Evolutionary conservation across 2,797 vertebrate species (phyloP).

Genomic region (Megaceryle alcyon): DNA sequence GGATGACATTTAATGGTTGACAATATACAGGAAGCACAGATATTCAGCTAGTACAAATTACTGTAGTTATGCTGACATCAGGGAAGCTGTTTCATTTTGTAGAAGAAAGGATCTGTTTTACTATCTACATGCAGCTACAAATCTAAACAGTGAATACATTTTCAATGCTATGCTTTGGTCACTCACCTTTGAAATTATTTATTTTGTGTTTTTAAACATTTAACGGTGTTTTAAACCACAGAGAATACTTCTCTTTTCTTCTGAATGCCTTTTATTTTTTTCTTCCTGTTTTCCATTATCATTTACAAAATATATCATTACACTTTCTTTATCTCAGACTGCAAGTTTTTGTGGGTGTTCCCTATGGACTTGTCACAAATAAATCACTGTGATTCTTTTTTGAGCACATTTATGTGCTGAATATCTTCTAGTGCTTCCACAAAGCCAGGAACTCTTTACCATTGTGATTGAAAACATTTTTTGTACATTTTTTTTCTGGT

Average conservation of each 20-base stretch:
- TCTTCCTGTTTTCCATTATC: not conserved
- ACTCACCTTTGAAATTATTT: not conserved
- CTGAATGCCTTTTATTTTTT: not conserved
- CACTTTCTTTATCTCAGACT: not conserved
- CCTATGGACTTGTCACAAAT: not conserved
- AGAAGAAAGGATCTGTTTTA: not conserved
- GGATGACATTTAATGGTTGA: conserved; percentile 6
- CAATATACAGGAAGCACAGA: not conserved
- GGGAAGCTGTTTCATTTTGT: not conserved
- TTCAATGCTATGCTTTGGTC: not conserved
- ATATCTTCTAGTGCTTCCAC: not conserved
- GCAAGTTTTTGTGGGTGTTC: not conserved
- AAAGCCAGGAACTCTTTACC: not conserved
- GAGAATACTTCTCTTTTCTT: not conserved
- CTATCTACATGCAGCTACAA: not conserved
- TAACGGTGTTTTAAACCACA: not conserved
- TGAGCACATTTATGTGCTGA: not conserved
- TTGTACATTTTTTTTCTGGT: not conserved
- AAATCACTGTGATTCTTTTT: conserved; percentile 3
- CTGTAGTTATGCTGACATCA: not conserved
- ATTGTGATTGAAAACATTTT: not conserved
- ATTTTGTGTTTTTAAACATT: not conserved
- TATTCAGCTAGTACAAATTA: conserved; percentile 5
- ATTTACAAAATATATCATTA: not conserved
- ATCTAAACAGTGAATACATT: not conserved